Percentiles rank a stretch among this genome's conserved stretches.
phyloP scores from a whole-genome alignment of 1,140 invertebrate genomes.

The Onthophagus taurus region DNA sequence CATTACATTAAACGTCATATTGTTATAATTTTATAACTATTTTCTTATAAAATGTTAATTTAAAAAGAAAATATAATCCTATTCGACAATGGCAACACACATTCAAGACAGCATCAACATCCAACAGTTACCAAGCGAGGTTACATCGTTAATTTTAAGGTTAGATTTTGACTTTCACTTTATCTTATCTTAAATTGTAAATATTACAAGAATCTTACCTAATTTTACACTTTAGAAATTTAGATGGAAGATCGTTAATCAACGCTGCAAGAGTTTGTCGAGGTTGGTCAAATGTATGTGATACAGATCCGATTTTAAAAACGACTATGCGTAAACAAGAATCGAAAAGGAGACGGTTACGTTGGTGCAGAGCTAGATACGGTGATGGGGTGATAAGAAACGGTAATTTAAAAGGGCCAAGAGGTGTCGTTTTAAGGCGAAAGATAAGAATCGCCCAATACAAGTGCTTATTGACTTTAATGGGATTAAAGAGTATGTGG shows the following conservation, averaged over 20 bases:
- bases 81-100: background rate
- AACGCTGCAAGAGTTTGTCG: conserved; percentile 6
- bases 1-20: too few species aligned
- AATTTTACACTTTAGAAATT: conserved; percentile 2
- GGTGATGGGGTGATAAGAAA: conserved; percentile 2
- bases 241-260: conserved; percentile 3
- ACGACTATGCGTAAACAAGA: conserved; percentile 4
- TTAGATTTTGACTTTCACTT: background rate
- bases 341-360: conserved; percentile 5
- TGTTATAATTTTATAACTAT: background rate
- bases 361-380: conserved; percentile 8
- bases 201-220: conserved; percentile 1
- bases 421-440: conserved; percentile 1
- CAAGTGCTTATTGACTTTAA: conserved; percentile 1
- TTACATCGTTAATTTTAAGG: conserved; percentile 7
- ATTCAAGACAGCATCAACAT: too few species aligned
- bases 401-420: conserved; percentile 2
- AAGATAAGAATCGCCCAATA: conserved; percentile 4
- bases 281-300: conserved; percentile 4
- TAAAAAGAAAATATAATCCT: too few species aligned
- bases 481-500: conserved; percentile 6
- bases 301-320: conserved; percentile 6
- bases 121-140: conserved; percentile 4
- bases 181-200: background rate
- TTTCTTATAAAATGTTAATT: background rate